Percentiles rank a stretch among this genome's conserved stretches.
These are phyloP conservation scores for Pampusana beccarii DNA, from an alignment of 2,113 vertebrate species.

Conservation along the genomic window DNA sequence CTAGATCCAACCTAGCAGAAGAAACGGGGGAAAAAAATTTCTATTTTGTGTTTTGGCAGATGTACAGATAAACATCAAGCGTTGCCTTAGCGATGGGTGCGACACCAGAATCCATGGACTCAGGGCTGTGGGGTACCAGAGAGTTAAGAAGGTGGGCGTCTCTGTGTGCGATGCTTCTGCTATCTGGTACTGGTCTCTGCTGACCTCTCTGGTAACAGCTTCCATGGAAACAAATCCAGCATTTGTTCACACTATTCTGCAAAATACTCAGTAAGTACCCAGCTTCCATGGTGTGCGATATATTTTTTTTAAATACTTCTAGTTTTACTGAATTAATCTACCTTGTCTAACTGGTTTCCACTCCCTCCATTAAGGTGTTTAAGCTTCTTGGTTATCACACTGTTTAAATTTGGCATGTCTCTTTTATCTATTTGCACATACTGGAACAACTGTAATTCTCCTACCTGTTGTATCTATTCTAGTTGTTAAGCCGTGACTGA, in stretches of 20 bases:
- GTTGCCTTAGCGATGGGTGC: constrained; percentile 94
- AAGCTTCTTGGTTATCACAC: not conserved
- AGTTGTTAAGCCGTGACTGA: not conserved
- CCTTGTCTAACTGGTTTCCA: not conserved
- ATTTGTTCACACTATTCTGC: constrained; percentile 91
- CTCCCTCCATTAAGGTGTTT: not conserved
- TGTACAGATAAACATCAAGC: constrained; percentile 98
- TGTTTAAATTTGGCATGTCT: not conserved
- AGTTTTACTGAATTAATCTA: not conserved
- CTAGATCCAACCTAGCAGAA: not conserved
- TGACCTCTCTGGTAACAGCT: constrained; percentile 94
- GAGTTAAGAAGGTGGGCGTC: constrained; percentile 89
- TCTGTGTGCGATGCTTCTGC: constrained; percentile 96
- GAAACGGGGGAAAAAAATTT: not conserved
- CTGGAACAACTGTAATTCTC: not conserved
- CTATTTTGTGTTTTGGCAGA: constrained; percentile 72
- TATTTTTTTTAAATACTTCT: not conserved
- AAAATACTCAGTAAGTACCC: constrained; percentile 91
- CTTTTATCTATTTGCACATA: not conserved
- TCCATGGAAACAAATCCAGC: constrained; percentile 96
- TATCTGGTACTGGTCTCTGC: constrained; percentile 97
- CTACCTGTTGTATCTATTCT: not conserved
- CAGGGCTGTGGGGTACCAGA: constrained; percentile 90
- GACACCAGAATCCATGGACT: constrained; percentile 96
- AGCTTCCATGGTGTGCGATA: not conserved